Evolutionary conservation across 2,888 invertebrate species (phyloP).

Genomic region (Rhaphigaster nebulosa): DNA sequence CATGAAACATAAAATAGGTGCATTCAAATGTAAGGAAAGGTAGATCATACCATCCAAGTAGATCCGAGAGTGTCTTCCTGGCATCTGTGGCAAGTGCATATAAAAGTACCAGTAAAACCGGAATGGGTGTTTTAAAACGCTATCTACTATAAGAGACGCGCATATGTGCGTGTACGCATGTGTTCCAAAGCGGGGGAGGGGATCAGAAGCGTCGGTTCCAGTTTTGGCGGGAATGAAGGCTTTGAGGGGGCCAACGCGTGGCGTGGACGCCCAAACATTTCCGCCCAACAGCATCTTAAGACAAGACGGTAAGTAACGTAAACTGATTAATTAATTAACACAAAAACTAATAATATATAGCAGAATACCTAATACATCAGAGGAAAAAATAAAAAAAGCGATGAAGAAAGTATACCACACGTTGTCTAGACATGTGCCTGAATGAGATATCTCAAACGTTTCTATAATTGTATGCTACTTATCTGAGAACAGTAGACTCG

Average conservation of each 20-base stretch:
- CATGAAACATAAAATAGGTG: neutral
- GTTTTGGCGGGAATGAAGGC: constrained; percentile 47
- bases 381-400: neutral
- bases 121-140: neutral
- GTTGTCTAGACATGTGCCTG: neutral
- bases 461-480: constrained; percentile 22
- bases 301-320: neutral
- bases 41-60: neutral
- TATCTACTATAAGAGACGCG: constrained; percentile 26
- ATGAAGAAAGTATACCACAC: neutral
- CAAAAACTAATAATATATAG: neutral
- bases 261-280: constrained; percentile 38
- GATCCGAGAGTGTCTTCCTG: neutral
- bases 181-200: constrained; percentile 6
- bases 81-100: neutral
- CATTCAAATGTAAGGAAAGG: neutral
- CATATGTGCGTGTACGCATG: constrained; percentile 45
- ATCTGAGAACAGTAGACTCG: constrained; percentile 20
- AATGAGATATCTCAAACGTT: neutral
- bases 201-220: constrained; percentile 19
- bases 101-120: neutral
- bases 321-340: too few relatives aligned
- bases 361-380: neutral
- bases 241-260: constrained; percentile 48
- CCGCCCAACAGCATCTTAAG: constrained; percentile 1